Evolutionary conservation across 2,797 vertebrate genomes (phyloP), one percentile per base, ranked within the genome.

Genomic region (Etheostoma perlongum): DNA sequence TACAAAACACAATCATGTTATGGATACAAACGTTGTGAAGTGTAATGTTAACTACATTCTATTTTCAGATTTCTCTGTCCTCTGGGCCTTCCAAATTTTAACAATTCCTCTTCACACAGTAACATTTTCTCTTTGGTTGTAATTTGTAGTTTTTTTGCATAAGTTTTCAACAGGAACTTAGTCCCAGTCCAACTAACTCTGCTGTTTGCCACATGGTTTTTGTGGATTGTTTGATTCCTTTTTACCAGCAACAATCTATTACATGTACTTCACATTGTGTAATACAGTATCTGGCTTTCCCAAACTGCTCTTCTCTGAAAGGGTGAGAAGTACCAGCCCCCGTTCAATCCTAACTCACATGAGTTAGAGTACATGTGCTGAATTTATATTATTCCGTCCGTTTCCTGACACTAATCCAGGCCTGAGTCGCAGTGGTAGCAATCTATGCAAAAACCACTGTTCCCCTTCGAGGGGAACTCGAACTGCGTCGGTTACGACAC

Each of bases 131-230:
- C 30, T 30, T 30, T 1, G 5, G 30, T 30, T 6, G 30, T 30
- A 76, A 72, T n/a, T 49, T 25, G 51, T 27, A 11, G 2, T 36
- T n/a, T 21, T 27, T 59, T 48, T 36, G 19, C 47, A 60, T 30
- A 51, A 30, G 19, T 27, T 53, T 64, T 72, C 40, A 64, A 53
- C 10, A 14, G 51, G 42, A 47, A 53, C 42, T 54, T 61, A 49
- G 60, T 30, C 54, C 57, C 47, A 57, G 23, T 49, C 47, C 47
- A 23, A 36, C 27, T 57, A 42, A 36, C 55, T 46, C 5, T 51
- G 73, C 19, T 74, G 36, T 68, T 67, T 4, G 13, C 18, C 21
- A 49, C 16, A 33, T 52, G 40, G 15, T 23, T 27, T 23, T 57
- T 1, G 12, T 18, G 21, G 47, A 65, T 23, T 42, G 21, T 30